These are phyloP conservation scores for Halcyon malimbica DNA, from an alignment of 2,113 vertebrate genomes.

Conservation along the genomic window DNA sequence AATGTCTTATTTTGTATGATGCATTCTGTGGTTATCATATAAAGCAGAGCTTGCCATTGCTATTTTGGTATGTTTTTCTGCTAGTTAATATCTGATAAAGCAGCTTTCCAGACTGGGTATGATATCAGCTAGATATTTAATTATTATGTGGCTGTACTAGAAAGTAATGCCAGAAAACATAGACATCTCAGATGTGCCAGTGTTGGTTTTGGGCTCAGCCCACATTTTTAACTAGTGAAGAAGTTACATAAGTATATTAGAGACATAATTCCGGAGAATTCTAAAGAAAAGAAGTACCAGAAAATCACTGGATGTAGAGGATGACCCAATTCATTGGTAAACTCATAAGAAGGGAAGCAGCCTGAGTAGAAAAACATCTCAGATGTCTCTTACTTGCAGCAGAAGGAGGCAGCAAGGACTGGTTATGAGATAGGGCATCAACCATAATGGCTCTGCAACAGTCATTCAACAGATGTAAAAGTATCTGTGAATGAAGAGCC, in stretches of 20 bases:
- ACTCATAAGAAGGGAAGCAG: not conserved
- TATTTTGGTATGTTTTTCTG: slow-evolving; percentile 31
- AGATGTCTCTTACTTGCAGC: not conserved
- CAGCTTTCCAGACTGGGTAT: not conserved
- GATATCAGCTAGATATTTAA: slow-evolving; percentile 33
- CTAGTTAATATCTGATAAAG: slow-evolving; percentile 34
- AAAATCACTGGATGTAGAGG: not conserved
- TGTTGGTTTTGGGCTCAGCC: slow-evolving; percentile 47
- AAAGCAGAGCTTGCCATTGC: not conserved
- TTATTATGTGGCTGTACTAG: not conserved
- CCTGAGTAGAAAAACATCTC: not conserved
- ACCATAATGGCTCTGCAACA: not conserved
- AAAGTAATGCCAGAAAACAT: slow-evolving; percentile 19
- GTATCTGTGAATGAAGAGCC: not conserved
- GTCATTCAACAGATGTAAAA: not conserved
- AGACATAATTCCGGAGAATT: not conserved
- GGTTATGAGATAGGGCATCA: not conserved
- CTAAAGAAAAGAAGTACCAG: not conserved
- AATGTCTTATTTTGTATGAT: not conserved
- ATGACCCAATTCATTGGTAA: not conserved
- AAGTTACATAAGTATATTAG: not conserved
- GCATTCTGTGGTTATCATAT: not conserved
- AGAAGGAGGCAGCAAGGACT: not conserved
- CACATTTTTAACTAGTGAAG: slow-evolving; percentile 37
- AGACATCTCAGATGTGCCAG: not conserved